Evolutionary conservation across 2,888 invertebrate genomes (phyloP).

Genomic region (Tipula lateralis): DNA sequence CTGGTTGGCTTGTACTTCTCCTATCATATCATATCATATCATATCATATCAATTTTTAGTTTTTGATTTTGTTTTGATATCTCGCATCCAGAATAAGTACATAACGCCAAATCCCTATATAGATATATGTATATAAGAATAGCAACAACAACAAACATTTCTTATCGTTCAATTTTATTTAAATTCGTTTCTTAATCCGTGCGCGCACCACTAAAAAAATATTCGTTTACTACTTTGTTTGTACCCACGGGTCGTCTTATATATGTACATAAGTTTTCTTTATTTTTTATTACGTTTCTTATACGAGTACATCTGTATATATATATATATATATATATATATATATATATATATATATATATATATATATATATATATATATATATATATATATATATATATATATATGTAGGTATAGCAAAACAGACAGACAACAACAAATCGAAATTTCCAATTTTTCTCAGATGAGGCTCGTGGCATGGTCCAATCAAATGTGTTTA

Average conservation of each 20-base stretch:
- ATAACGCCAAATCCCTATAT: not conserved
- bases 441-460: conserved; percentile 6
- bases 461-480: conserved; percentile 30
- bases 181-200: not conserved
- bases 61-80: conserved; percentile 19
- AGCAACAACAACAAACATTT: not conserved
- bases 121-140: too few relatives aligned
- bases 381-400: not conserved
- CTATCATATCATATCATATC: too few relatives aligned
- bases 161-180: not conserved
- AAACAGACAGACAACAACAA: conserved; percentile 24
- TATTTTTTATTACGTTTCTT: too few relatives aligned
- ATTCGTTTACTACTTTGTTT: not conserved
- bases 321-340: not conserved
- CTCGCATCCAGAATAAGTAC: not conserved
- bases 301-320: not conserved
- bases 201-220: not conserved
- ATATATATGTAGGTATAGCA: not conserved
- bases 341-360: not conserved
- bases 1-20: too few relatives aligned
- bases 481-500: conserved; percentile 28
- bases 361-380: too few relatives aligned
- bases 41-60: too few relatives aligned
- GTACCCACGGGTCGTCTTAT: not conserved
- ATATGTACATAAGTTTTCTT: not conserved